These are phyloP conservation scores for Pygmarrhopalites habei DNA, from an alignment of 1,140 invertebrate species.

Conservation along the genomic window DNA sequence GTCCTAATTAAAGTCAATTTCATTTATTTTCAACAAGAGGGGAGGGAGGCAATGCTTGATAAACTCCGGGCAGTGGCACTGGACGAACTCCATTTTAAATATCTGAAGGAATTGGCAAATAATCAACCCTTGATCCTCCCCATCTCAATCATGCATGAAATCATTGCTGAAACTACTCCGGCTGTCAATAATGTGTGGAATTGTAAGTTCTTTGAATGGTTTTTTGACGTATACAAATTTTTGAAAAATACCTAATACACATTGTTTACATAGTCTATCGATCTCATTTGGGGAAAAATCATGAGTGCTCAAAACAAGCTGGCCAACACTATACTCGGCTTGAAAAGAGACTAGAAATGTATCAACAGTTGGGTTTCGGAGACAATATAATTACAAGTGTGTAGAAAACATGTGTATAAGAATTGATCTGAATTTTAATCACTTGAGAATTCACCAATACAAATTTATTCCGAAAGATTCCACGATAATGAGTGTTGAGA, in stretches of 20 bases:
- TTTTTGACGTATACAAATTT: neutral
- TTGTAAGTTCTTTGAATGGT: constrained; percentile 15
- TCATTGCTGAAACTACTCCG: constrained; percentile 15
- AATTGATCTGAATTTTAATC: too few relatives aligned
- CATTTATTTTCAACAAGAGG: constrained; percentile 4
- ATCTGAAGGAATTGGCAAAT: constrained; percentile 21
- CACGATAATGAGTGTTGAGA: too few relatives aligned
- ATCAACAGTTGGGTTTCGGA: constrained; percentile 10
- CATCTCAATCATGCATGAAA: constrained; percentile 17
- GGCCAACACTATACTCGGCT: constrained; percentile 12
- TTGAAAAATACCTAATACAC: neutral
- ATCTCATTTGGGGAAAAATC: constrained; percentile 14
- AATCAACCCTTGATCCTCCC: constrained; percentile 24
- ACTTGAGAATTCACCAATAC: too few relatives aligned
- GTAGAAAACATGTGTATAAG: too few relatives aligned
- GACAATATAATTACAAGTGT: neutral
- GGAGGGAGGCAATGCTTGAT: constrained; percentile 15
- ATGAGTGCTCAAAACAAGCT: constrained; percentile 6
- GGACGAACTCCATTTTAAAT: constrained; percentile 27
- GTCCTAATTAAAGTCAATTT: too few relatives aligned
- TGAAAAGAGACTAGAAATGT: constrained; percentile 17
- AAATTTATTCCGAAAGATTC: too few relatives aligned
- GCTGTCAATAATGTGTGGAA: constrained; percentile 11
- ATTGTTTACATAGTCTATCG: constrained; percentile 17
- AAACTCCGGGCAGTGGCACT: constrained; percentile 1